Evolutionary conservation across 2,797 vertebrate genomes (phyloP).

Genomic region (Clarias fuscus): DNA sequence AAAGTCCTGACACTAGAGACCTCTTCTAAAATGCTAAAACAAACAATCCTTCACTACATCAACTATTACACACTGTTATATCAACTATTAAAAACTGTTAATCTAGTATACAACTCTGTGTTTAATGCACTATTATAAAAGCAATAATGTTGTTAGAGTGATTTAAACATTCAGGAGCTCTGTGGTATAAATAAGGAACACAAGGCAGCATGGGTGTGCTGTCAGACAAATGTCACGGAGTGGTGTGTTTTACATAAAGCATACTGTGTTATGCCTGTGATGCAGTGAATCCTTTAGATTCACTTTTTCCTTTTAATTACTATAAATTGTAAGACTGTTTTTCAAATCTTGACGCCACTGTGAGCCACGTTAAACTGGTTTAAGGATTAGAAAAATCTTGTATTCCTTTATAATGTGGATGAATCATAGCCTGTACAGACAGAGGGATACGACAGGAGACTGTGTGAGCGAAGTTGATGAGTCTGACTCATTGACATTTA

Average conservation of each 20-base stretch:
- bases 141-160: neutral
- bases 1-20: neutral
- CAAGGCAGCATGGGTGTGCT: neutral
- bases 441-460: neutral
- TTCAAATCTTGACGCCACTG: neutral
- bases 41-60: neutral
- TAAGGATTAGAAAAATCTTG: neutral
- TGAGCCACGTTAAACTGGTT: neutral
- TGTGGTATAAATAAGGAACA: neutral
- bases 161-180: neutral
- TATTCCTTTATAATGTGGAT: neutral
- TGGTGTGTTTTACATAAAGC: neutral
- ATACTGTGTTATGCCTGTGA: neutral
- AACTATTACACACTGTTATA: neutral
- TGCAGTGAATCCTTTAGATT: neutral
- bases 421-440: conserved; percentile 3
- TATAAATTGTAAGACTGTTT: neutral
- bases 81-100: neutral
- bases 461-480: conserved; percentile 1
- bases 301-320: neutral
- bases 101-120: neutral
- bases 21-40: neutral
- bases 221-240: neutral
- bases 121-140: neutral
- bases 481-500: conserved; percentile 67